Percentiles rank a stretch among this genome's conserved stretches.
These are phyloP conservation scores for Sturnus vulgaris DNA, from an alignment of 2,113 vertebrate genomes.

Conservation along the genomic window DNA sequence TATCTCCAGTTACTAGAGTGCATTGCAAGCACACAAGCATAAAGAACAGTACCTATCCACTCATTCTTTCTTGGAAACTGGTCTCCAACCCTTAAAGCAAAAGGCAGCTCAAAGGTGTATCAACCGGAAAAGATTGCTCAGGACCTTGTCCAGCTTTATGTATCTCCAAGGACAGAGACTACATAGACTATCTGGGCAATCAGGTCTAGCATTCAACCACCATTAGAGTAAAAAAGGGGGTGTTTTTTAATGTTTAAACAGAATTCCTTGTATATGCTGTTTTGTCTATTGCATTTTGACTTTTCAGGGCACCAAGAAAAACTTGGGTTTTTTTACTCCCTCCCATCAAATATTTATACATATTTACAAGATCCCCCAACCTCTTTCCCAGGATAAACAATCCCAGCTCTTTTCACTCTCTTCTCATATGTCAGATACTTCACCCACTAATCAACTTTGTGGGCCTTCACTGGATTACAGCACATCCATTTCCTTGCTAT, in stretches of 20 bases:
- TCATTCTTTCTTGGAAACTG: neutral
- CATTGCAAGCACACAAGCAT: neutral
- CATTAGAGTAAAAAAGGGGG: neutral
- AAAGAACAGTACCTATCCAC: neutral
- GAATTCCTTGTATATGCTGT: neutral
- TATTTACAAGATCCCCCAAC: neutral
- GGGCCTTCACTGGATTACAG: neutral
- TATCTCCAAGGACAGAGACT: neutral
- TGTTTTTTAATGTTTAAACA: neutral
- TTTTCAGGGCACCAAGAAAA: neutral
- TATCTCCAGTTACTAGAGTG: neutral
- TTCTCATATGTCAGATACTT: neutral
- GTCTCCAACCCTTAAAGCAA: neutral
- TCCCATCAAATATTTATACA: neutral
- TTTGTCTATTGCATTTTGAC: neutral
- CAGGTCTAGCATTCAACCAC: neutral
- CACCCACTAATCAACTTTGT: neutral
- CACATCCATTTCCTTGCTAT: neutral
- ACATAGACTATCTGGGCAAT: neutral
- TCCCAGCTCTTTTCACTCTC: neutral
- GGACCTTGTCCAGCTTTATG: neutral
- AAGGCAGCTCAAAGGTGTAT: neutral
- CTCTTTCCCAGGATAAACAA: neutral
- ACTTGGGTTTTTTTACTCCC: neutral
- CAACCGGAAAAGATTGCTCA: neutral